Conservation (phyloP, 2,888 invertebrate species). For the Mellilla xanthometata region DNA sequence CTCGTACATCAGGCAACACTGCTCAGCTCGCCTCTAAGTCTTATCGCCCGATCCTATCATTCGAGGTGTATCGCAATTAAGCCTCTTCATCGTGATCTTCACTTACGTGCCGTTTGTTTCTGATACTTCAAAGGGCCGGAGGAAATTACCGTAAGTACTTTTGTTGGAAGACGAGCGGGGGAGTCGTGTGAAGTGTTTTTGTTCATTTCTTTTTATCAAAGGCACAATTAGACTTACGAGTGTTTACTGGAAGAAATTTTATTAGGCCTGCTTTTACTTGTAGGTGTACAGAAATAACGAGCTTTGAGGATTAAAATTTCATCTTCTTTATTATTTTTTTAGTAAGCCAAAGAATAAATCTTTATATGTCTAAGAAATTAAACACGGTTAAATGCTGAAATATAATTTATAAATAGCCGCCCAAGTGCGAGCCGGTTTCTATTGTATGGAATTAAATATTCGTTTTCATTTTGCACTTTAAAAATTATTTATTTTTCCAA, state of each 20-base stretch:
- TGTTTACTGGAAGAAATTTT: background rate
- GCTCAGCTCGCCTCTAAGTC: too few species aligned
- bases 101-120: constrained; percentile 32
- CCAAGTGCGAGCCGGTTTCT: too few species aligned
- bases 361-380: too few species aligned
- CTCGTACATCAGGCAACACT: too few species aligned
- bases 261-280: constrained; percentile 2
- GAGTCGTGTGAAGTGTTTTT: constrained; percentile 21
- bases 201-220: constrained; percentile 23
- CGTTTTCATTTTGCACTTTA: too few species aligned
- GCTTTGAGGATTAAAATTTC: too few species aligned
- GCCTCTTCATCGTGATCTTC: constrained; percentile 34
- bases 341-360: too few species aligned
- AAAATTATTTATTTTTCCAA: too few species aligned
- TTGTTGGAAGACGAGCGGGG: constrained; percentile 16
- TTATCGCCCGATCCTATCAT: constrained; percentile 4
- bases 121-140: constrained; percentile 32
- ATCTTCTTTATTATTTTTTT: too few species aligned
- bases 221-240: constrained; percentile 13
- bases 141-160: constrained; percentile 28
- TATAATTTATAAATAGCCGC: too few species aligned
- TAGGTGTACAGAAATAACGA: background rate
- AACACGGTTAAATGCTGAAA: too few species aligned
- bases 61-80: constrained; percentile 41
- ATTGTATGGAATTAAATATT: too few species aligned